A percentile compares a stretch with the other conserved stretches of the same genome.
Evolutionary conservation across 2,113 vertebrate species (phyloP).

Genomic region (Picathartes gymnocephalus): DNA sequence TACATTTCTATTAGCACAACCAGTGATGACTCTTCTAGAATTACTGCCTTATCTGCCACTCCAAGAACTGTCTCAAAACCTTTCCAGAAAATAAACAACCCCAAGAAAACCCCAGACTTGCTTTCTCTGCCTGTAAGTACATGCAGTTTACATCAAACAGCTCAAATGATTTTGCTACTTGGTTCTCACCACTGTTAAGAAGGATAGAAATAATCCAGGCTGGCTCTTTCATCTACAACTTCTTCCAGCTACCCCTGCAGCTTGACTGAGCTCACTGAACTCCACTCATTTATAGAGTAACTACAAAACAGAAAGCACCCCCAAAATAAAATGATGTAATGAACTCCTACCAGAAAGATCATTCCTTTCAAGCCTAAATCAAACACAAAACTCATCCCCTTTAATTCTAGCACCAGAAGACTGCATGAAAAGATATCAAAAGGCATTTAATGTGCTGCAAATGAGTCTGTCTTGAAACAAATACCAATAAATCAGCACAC

Average conservation of each 20-base stretch:
- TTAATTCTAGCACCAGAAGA: background rate
- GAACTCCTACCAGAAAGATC: background rate
- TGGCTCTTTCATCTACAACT: background rate
- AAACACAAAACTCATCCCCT: background rate
- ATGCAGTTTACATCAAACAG: background rate
- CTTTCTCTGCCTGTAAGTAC: background rate
- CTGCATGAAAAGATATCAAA: background rate
- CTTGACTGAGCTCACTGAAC: background rate
- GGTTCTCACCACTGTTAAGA: background rate
- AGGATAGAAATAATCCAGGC: background rate
- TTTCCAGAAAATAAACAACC: background rate
- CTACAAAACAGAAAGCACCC: background rate
- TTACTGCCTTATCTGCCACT: background rate
- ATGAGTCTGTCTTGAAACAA: background rate
- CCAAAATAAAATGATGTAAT: background rate
- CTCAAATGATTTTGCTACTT: background rate
- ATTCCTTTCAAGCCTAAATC: background rate
- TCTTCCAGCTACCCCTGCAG: background rate
- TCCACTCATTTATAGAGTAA: background rate
- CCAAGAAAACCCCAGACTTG: background rate
- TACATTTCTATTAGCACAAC: background rate
- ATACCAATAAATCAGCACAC: background rate
- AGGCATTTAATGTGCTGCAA: background rate
- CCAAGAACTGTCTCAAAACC: background rate
- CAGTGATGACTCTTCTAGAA: background rate